Conservation (phyloP, 2,797 vertebrate species). For the Lerista edwardsae region DNA sequence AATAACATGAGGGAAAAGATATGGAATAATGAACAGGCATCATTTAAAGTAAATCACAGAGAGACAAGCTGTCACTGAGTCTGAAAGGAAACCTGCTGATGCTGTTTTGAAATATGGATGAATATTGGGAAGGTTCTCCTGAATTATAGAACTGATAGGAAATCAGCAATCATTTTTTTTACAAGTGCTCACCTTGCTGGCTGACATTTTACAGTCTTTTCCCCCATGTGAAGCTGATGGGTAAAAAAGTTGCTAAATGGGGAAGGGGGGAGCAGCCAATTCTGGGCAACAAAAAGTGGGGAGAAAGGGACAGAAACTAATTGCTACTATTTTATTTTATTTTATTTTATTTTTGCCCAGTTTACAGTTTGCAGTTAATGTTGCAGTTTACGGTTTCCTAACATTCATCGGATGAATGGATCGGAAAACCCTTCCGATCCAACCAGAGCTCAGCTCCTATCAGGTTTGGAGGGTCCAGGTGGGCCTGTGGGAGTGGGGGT, state of each 20-base stretch:
- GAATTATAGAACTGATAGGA: slow-evolving; percentile 54
- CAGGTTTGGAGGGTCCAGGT: no score
- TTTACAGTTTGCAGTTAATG: no score
- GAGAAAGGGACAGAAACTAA: not conserved
- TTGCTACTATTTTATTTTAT: no score
- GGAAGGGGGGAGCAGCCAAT: not conserved
- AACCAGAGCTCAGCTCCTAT: no score
- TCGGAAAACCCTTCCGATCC: no score
- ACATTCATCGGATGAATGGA: no score
- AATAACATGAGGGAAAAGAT: slow-evolving; percentile 67
- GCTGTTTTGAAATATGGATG: slow-evolving; percentile 54
- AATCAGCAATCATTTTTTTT: slow-evolving; percentile 53
- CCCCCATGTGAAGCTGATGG: not conserved
- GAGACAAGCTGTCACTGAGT: slow-evolving; percentile 61
- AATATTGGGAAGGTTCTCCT: slow-evolving; percentile 41
- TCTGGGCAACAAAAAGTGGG: not conserved
- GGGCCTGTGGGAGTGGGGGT: no score
- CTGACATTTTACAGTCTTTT: slow-evolving; percentile 5
- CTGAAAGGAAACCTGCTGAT: slow-evolving; percentile 61
- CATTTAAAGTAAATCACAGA: slow-evolving; percentile 67
- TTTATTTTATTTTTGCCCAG: no score
- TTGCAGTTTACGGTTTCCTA: no score
- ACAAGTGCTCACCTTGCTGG: not conserved
- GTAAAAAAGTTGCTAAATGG: not conserved
- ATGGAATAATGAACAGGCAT: slow-evolving; percentile 56